A percentile compares a stretch with the other conserved stretches of the same genome.
Conservation (phyloP, 2,113 vertebrate species). For the Smithornis capensis region DNA sequence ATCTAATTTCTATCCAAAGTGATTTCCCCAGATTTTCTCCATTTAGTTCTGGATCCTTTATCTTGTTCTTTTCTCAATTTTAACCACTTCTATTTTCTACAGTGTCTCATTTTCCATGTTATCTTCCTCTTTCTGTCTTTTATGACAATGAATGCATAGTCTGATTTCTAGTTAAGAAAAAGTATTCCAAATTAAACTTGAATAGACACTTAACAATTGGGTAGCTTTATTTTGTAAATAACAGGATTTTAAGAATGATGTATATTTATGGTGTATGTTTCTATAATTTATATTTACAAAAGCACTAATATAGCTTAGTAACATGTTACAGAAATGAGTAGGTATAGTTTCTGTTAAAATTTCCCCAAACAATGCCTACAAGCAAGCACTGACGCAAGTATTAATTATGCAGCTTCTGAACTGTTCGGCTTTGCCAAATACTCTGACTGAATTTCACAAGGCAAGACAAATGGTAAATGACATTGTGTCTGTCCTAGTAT, state of each 20-base stretch:
- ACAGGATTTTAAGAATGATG: background rate
- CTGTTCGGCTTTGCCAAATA: background rate
- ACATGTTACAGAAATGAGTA: background rate
- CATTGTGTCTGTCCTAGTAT: background rate
- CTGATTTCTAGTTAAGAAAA: background rate
- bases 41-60: background rate
- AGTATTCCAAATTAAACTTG: background rate
- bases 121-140: background rate
- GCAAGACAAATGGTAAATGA: constrained; percentile 16
- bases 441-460: constrained; percentile 2
- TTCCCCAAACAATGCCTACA: background rate
- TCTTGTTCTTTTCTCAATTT: background rate
- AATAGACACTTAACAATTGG: background rate
- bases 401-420: background rate
- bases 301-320: background rate
- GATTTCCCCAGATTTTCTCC: background rate
- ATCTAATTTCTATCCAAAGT: background rate
- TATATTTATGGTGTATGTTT: background rate
- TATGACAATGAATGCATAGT: background rate
- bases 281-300: background rate
- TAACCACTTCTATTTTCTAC: background rate
- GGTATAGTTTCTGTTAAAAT: background rate
- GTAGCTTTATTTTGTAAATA: background rate
- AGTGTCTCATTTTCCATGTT: background rate
- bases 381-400: background rate